These are phyloP conservation scores for Urosaurus nigricauda DNA, from an alignment of 2,797 vertebrate genomes.

Conservation along the genomic window DNA sequence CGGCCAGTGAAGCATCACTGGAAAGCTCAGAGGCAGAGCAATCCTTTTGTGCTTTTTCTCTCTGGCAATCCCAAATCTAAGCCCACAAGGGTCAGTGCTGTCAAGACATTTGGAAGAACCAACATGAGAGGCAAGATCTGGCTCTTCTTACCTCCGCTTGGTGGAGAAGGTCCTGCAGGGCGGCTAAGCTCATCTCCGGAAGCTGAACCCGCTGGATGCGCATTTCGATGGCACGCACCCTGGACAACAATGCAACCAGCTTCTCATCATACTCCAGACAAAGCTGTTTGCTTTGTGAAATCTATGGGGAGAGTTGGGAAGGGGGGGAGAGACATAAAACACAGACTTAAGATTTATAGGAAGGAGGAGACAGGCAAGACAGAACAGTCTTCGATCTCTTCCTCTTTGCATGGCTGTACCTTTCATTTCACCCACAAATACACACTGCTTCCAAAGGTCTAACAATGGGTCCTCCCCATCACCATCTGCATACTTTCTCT, in stretches of 20 bases:
- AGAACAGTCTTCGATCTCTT: not conserved
- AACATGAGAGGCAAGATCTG: not conserved
- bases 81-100: not conserved
- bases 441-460: not conserved
- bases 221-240: constrained; percentile 91
- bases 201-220: constrained; percentile 86
- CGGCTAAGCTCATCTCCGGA: constrained; percentile 77
- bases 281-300: constrained; percentile 82
- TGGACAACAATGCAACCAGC: constrained; percentile 88
- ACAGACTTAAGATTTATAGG: not conserved
- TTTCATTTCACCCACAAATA: not conserved
- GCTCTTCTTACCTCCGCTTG: constrained; percentile 85
- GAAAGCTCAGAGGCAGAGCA: too few relatives aligned
- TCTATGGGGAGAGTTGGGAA: constrained; percentile 58
- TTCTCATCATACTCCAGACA: constrained; percentile 92
- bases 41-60: too few relatives aligned
- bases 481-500: not conserved
- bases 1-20: too few relatives aligned
- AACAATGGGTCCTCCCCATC: too few relatives aligned
- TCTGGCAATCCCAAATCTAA: not conserved
- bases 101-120: not conserved
- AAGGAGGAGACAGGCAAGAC: constrained; percentile 6
- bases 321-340: constrained; percentile 35
- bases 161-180: constrained; percentile 84
- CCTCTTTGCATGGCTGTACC: not conserved